phyloP scores from a whole-genome alignment of 2,797 vertebrate species.

The Pagetopsis macropterus region DNA sequence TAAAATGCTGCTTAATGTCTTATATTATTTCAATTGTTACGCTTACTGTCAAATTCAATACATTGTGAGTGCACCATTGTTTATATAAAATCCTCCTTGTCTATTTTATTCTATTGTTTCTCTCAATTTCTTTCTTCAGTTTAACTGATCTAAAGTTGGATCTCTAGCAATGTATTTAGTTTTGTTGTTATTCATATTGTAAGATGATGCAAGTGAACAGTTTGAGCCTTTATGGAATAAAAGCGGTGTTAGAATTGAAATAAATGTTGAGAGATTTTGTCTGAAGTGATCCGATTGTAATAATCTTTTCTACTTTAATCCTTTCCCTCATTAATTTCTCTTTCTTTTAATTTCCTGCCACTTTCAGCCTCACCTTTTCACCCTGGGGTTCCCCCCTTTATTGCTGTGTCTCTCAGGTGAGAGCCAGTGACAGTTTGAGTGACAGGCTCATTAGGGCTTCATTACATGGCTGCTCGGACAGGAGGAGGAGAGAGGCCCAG shows the following conservation, averaged over 20 bases:
- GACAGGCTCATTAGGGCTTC: conserved; percentile 73
- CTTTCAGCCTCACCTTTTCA: background rate
- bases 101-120: background rate
- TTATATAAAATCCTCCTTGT: no score
- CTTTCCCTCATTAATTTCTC: conserved; percentile 12
- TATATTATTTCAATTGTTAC: background rate
- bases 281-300: background rate
- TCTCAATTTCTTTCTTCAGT: background rate
- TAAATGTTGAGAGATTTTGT: background rate
- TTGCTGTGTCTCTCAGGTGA: conserved; percentile 40
- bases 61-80: background rate
- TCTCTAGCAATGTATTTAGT: background rate
- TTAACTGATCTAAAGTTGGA: background rate
- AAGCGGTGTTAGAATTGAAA: no score
- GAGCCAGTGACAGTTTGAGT: conserved; percentile 64
- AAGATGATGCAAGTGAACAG: background rate
- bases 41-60: no score
- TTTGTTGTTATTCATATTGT: background rate
- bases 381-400: background rate
- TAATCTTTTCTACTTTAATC: background rate
- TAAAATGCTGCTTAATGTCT: background rate
- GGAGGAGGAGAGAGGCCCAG: conserved; percentile 54
- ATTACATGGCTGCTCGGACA: conserved; percentile 74
- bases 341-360: conserved; percentile 8
- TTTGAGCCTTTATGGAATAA: background rate